Base-by-base conservation (phyloP, 2,113 vertebrate species). In the Phainopepla nitens region DNA sequence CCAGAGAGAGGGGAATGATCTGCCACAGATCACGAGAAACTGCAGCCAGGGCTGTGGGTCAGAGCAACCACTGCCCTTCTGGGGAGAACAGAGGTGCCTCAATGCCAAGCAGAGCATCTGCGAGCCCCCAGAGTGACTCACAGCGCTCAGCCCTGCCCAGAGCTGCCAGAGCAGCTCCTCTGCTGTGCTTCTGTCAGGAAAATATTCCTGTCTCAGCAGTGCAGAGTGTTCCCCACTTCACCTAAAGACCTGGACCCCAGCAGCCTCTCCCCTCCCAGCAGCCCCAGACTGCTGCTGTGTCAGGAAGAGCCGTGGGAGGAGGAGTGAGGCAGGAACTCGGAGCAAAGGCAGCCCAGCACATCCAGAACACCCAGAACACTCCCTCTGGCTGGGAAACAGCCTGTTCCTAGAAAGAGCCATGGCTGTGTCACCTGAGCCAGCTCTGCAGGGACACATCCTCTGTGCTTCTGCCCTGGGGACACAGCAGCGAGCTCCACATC, bases 291-390 rank as follows among this genome's bases (percentile, higher is more conserved):
- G 0, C 57, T 35, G 27, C 1, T 4, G 11, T 1, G 27, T 2
- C 53, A 27, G 2, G 4, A 5, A 4, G 65, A 47, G 58, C 73
- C 10, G 41, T 0, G 2, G n/a, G 20, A 88, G 61, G 56, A 79
- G 39, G 33, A 69, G 7, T 2, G 29, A 11, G 17, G 81, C 76
- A 68, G 57, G 17, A 58, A 2, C 33, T 8, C 0, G 0, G 41
- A 62, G 82, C 18, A 17, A 29, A 33, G 18, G 24, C 47, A 35
- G 61, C 78, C 78, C 87, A 57, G 51, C 0, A 14, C 42, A 27
- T 1, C 49, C 65, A 1, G 44, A 0, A 7, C 45, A 3, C 1
- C 49, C 91, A 58, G 57, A 3, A 8, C 0, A 0, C 17, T 21
- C 36, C 3, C 13, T 22, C 42, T 21, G 73, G 31, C 83, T 45